Percentiles rank a stretch among this genome's conserved stretches.
These are phyloP conservation scores for Serranus cabrilla DNA, from an alignment of 2,797 vertebrate genomes.

Conservation along the genomic window DNA sequence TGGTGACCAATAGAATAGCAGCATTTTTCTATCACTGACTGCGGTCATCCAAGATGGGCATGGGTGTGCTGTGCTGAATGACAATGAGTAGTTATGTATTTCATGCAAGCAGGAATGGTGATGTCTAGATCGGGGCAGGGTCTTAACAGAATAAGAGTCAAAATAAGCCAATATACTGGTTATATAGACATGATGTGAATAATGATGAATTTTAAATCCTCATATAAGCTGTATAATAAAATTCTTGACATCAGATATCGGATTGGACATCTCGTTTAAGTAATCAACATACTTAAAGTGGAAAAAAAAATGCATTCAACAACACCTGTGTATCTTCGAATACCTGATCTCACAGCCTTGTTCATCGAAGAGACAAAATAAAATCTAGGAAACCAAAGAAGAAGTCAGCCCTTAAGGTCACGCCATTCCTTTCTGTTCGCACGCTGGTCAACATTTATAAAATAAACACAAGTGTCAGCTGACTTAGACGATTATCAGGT, in stretches of 20 bases:
- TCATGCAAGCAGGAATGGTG: slow-evolving; percentile 54
- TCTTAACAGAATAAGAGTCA: slow-evolving; percentile 54
- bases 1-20: slow-evolving; percentile 69
- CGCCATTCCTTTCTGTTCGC: slow-evolving; percentile 71
- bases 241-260: slow-evolving; percentile 77
- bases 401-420: slow-evolving; percentile 81
- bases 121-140: slow-evolving; percentile 31
- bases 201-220: slow-evolving; percentile 58
- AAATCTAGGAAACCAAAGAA: slow-evolving; percentile 65
- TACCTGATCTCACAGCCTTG: slow-evolving; percentile 75
- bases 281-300: slow-evolving; percentile 57
- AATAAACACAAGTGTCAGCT: slow-evolving; percentile 52
- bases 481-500: slow-evolving; percentile 53
- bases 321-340: slow-evolving; percentile 53
- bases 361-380: slow-evolving; percentile 58
- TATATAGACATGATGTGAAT: slow-evolving; percentile 45
- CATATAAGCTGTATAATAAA: slow-evolving; percentile 65
- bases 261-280: slow-evolving; percentile 74
- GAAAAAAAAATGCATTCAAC: slow-evolving; percentile 47
- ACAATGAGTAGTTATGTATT: slow-evolving; percentile 49
- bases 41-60: slow-evolving; percentile 41
- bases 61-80: slow-evolving; percentile 56
- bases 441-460: slow-evolving; percentile 61
- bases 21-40: slow-evolving; percentile 58
- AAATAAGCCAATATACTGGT: slow-evolving; percentile 47